Evolutionary conservation across 30 jellyfish, hydroid and myxozoan genomes (phyloP).

Genomic region (Rhopilema esculentum): DNA sequence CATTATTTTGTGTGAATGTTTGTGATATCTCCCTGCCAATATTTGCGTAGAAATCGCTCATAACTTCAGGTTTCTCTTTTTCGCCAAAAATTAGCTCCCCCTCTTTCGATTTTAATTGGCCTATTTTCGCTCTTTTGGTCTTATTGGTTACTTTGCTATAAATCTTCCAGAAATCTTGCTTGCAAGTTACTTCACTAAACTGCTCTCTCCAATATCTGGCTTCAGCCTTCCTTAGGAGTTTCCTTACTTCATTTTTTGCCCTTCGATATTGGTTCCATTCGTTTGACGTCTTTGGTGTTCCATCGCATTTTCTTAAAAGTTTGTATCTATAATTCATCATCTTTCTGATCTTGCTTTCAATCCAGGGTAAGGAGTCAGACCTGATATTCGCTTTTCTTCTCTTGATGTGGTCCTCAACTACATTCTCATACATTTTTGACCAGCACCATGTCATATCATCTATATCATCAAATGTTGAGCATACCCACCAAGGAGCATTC

Average conservation of each 20-base stretch:
- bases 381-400: conserved; percentile 27
- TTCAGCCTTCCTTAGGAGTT: conserved; percentile 15
- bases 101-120: conserved; percentile 45
- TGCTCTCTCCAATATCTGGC: conserved; percentile 44
- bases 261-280: conserved; percentile 14
- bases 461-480: conserved; percentile 51
- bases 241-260: conserved; percentile 8
- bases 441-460: conserved; percentile 57
- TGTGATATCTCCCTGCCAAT: conserved; percentile 61
- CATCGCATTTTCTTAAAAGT: conserved; percentile 26
- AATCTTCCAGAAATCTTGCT: conserved; percentile 47
- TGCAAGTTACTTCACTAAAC: conserved; percentile 7
- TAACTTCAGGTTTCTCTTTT: conserved; percentile 50
- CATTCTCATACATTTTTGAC: conserved; percentile 37
- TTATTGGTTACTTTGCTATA: conserved; percentile 10
- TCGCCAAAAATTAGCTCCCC: conserved; percentile 35
- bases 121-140: conserved; percentile 17
- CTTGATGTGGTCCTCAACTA: conserved; percentile 43
- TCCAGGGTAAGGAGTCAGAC: conserved; percentile 45
- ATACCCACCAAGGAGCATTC: conserved; percentile 58
- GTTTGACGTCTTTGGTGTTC: conserved; percentile 38
- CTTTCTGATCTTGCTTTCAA: conserved; percentile 37
- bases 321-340: conserved; percentile 42
- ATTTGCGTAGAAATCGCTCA: conserved; percentile 51
- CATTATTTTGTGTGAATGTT: conserved; percentile 11